Evolutionary conservation across 2,888 invertebrate genomes (phyloP).

Genomic region (Drosophila atripex): DNA sequence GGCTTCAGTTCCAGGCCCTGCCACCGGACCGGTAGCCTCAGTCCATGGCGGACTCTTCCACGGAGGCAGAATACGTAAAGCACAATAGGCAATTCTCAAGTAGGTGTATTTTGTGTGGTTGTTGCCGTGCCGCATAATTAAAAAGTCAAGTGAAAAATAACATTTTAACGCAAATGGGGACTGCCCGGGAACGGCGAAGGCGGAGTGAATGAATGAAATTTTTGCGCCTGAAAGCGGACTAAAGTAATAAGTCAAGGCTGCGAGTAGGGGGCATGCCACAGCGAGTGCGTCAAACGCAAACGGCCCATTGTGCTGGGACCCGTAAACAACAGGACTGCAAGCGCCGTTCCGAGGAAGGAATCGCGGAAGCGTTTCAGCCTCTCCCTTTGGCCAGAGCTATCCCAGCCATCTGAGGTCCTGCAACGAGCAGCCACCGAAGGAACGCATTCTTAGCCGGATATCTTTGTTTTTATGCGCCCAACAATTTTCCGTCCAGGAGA

Average conservation of each 20-base stretch:
- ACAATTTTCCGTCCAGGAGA: conserved; percentile 52
- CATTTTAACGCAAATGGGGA: conserved; percentile 71
- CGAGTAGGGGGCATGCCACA: conserved; percentile 42
- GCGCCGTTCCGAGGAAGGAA: conserved; percentile 44
- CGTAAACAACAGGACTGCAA: conserved; percentile 55
- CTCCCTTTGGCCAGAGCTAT: conserved; percentile 22
- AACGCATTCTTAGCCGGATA: conserved; percentile 14
- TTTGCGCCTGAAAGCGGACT: conserved; percentile 75
- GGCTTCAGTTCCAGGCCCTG: conserved; percentile 3
- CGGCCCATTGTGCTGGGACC: conserved; percentile 55
- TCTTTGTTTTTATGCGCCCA: conserved; percentile 39
- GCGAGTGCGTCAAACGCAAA: conserved; percentile 70
- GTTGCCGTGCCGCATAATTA: conserved; percentile 70
- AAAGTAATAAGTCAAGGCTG: conserved; percentile 64
- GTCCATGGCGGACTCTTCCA: neutral
- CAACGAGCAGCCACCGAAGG: conserved; percentile 46
- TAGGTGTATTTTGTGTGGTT: conserved; percentile 69
- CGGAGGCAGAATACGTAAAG: conserved; percentile 5
- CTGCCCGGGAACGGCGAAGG: conserved; percentile 28
- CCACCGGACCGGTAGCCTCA: neutral
- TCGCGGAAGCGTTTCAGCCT: neutral
- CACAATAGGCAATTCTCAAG: conserved; percentile 59
- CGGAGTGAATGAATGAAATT: conserved; percentile 72
- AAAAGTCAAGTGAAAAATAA: conserved; percentile 81
- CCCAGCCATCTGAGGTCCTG: conserved; percentile 71